phyloP scores from a whole-genome alignment of 2,888 invertebrate species.

The Himalopsyche japonica region DNA sequence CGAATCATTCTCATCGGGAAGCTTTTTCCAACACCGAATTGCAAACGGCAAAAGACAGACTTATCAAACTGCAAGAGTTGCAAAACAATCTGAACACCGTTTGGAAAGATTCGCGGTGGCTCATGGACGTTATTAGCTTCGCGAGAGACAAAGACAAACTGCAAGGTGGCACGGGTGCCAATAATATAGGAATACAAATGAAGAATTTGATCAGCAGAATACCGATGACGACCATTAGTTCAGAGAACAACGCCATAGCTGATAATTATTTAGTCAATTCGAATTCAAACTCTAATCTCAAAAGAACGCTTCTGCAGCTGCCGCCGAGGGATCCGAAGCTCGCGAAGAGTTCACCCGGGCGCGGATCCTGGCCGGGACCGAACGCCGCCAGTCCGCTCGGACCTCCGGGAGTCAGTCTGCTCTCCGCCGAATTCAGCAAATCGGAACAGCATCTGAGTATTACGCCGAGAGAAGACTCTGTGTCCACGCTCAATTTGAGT shows the following conservation, averaged over 20 bases:
- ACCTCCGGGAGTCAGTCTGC: constrained; percentile 55
- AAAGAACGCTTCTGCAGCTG: constrained; percentile 60
- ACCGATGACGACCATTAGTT: constrained; percentile 35
- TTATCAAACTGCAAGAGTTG: constrained; percentile 80
- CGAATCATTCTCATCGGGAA: constrained; percentile 91
- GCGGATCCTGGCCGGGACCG: constrained; percentile 87
- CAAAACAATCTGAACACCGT: constrained; percentile 83
- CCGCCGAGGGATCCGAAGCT: constrained; percentile 75
- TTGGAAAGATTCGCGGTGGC: constrained; percentile 95
- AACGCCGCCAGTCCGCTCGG: constrained; percentile 59
- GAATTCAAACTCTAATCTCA: constrained; percentile 34
- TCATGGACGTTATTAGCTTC: constrained; percentile 93
- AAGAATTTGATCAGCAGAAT: constrained; percentile 44
- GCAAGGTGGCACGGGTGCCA: constrained; percentile 53
- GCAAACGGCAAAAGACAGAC: constrained; percentile 81
- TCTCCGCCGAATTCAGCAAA: constrained; percentile 76
- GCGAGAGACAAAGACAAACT: constrained; percentile 76
- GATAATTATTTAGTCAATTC: constrained; percentile 34
- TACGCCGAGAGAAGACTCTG: constrained; percentile 58
- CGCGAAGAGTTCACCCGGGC: constrained; percentile 74
- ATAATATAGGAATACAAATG: constrained; percentile 51
- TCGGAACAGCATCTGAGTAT: constrained; percentile 76
- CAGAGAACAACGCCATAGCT: constrained; percentile 32
- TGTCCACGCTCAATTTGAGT: constrained; percentile 58
- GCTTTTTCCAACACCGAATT: constrained; percentile 92